Conservation (phyloP, 2,797 vertebrate species). For the Anomalospiza imberbis region DNA sequence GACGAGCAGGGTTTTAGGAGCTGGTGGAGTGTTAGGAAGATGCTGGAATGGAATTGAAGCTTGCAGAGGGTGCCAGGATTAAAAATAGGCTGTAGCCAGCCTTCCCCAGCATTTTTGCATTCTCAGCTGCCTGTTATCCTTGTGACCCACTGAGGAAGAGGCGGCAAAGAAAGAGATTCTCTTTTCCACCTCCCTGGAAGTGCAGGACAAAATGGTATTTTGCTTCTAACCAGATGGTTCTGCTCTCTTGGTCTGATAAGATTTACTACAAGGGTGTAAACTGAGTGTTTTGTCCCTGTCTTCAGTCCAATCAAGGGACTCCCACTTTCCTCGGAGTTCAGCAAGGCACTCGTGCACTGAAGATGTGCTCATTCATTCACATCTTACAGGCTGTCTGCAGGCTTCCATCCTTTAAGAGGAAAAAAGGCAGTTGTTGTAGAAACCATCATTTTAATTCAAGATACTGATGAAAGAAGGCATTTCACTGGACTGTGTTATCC, state of each 20-base stretch:
- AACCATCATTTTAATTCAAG: background rate
- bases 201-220: background rate
- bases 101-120: background rate
- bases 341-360: background rate
- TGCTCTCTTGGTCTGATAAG: background rate
- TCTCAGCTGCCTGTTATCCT: background rate
- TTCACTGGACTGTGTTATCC: background rate
- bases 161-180: background rate
- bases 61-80: background rate
- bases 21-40: background rate
- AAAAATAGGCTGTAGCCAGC: constrained; percentile 3
- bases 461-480: background rate
- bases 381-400: background rate
- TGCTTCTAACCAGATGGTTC: background rate
- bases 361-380: background rate
- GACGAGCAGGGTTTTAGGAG: background rate
- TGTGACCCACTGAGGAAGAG: background rate
- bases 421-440: background rate
- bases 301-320: background rate
- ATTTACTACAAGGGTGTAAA: background rate
- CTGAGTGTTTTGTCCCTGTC: background rate
- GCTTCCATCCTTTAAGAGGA: background rate
- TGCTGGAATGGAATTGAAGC: background rate
- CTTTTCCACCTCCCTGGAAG: background rate
- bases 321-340: background rate